A percentile compares a stretch with the other conserved stretches of the same genome.
These are phyloP conservation scores for Sorex araneus DNA, from an alignment of 2,113 vertebrate genomes.

Conservation along the genomic window DNA sequence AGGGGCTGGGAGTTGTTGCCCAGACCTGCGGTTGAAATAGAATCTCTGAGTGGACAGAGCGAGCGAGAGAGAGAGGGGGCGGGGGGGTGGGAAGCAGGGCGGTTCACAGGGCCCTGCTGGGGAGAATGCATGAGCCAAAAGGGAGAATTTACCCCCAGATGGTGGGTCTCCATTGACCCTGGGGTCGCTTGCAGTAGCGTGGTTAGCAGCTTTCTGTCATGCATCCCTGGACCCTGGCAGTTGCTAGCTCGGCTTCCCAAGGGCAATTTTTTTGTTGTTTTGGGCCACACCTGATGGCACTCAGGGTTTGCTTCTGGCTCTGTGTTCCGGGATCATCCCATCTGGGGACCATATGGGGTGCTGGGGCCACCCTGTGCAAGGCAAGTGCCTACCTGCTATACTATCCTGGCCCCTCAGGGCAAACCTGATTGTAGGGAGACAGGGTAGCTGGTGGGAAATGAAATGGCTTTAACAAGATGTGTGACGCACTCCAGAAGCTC, in stretches of 20 bases:
- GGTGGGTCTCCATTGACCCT: rapidly evolving
- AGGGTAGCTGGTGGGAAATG: neutral
- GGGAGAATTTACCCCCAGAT: neutral
- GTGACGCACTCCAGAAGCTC: neutral
- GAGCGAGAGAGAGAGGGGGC: neutral
- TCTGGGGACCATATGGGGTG: too few species aligned
- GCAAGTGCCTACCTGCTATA: too few species aligned
- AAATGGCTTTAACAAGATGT: neutral
- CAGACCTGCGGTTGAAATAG: neutral
- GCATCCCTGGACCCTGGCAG: neutral
- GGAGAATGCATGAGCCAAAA: neutral
- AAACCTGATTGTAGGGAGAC: conserved; percentile 2
- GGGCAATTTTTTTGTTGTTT: neutral
- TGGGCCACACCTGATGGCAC: too few species aligned
- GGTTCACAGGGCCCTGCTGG: neutral
- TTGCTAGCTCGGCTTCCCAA: neutral
- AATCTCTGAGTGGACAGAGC: conserved; percentile 10
- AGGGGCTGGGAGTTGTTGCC: neutral
- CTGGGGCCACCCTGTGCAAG: too few species aligned
- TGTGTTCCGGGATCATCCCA: too few species aligned
- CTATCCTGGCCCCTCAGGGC: neutral
- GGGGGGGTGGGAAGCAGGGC: too few species aligned
- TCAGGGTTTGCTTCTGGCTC: too few species aligned
- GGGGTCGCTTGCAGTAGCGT: neutral
- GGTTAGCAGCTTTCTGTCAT: conserved; percentile 1